Evolutionary conservation across 1,140 invertebrate species (phyloP), one percentile per base, ranked within the genome.

Genomic region (Neodiprion fabricii): DNA sequence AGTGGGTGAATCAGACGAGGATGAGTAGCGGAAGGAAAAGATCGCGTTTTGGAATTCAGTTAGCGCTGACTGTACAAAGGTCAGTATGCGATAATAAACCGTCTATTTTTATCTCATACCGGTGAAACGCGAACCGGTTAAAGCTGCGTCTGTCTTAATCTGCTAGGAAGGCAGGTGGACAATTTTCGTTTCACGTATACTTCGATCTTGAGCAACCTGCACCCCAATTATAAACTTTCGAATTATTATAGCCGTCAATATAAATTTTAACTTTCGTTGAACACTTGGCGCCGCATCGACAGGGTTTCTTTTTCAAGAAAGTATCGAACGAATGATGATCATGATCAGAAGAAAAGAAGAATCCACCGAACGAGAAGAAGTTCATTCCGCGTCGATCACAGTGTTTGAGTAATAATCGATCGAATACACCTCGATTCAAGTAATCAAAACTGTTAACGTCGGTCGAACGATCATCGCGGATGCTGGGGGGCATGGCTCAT

Each of bases 21-120:
- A 61, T 7, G 53, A 61, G 53, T 14, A 61, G 5, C 53, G 11
- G 28, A 12, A 9, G 53, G 53, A 61, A 61, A 61, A 61, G 11
- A 61, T 61, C 5, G 53, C n/a, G n/a, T 61, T 61, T 61, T 17
- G n/a, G 5, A 61, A 17, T 61, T 61, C 11, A 12, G 53, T 61
- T 14, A 61, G 53, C 11, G 5, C 11, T 61, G 53, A 61, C 53
- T 61, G 9, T 61, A 5, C n/a, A 61, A 61, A 61, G 53, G 53
- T 61, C 53, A 61, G 53, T 61, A 7, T 61, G 53, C 53, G 11
- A 61, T 61, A 61, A 61, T 61, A 61, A 61, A 61, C 53, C 53
- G n/a, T 12, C 53, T 61, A 61, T 61, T 61, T 61, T 61, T 17
- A 61, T 61, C 53, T 12, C 53, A 14, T 61, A 61, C 53, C 53